These are phyloP conservation scores for Gymnorhina tibicen DNA, from an alignment of 2,113 vertebrate genomes.

Conservation along the genomic window DNA sequence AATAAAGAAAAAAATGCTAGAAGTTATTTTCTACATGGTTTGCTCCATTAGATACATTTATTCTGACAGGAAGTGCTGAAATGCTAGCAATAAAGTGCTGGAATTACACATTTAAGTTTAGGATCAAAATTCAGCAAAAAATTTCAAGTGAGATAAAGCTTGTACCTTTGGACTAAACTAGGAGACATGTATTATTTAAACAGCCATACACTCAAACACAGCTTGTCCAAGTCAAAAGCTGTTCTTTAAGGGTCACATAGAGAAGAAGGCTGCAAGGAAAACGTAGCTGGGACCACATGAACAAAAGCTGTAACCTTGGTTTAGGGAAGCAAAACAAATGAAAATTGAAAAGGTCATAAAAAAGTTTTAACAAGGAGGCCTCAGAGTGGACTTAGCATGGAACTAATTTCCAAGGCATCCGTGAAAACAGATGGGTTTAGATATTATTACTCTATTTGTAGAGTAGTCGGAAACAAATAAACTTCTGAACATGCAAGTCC, in stretches of 20 bases:
- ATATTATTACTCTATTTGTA: not conserved
- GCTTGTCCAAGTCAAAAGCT: not conserved
- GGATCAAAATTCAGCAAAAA: constrained; percentile 9
- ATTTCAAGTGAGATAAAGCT: not conserved
- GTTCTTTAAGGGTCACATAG: not conserved
- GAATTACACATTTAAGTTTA: constrained; percentile 6
- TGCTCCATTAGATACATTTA: constrained; percentile 54
- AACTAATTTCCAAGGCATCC: not conserved
- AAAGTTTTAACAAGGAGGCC: not conserved
- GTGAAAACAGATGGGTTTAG: not conserved
- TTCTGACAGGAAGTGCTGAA: constrained; percentile 51
- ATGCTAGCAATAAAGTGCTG: not conserved
- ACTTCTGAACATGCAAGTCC: not conserved
- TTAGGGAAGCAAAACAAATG: not conserved
- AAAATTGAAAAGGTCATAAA: not conserved
- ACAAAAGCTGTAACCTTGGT: not conserved
- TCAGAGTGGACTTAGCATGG: not conserved
- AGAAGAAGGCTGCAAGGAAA: not conserved
- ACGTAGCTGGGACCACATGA: not conserved
- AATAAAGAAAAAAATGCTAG: constrained; percentile 39
- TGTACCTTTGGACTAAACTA: not conserved
- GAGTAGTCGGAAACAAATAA: not conserved
- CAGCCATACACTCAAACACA: not conserved
- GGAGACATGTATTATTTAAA: constrained; percentile 20
- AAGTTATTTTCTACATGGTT: constrained; percentile 67